These are phyloP conservation scores for Atherinosoma microstoma DNA, from an alignment of 2,797 vertebrate species.

Conservation along the genomic window DNA sequence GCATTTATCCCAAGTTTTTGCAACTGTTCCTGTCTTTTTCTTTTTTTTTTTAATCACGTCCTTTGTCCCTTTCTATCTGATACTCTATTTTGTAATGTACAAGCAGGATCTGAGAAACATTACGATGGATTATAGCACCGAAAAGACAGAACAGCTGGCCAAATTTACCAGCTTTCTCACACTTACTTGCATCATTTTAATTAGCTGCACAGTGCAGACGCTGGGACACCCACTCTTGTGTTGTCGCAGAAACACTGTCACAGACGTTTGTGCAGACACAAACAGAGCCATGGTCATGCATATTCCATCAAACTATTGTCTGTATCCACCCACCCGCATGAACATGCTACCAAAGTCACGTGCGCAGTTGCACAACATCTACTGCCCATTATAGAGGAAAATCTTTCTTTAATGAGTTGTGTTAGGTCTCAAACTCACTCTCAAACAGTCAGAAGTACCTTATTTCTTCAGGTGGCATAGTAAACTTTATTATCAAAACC, in stretches of 20 bases:
- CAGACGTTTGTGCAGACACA: conserved; percentile 9
- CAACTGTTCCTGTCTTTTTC: conserved; percentile 37
- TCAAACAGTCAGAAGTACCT: conserved; percentile 55
- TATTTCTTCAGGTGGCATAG: conserved; percentile 35
- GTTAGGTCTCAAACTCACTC: conserved; percentile 51
- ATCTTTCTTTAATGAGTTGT: conserved; percentile 56
- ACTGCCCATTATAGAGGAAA: conserved; percentile 38
- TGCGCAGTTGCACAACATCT: conserved; percentile 37
- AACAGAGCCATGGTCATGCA: conserved; percentile 28
- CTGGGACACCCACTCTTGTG: conserved; percentile 34
- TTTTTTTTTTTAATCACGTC: conserved; percentile 17
- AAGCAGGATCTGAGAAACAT: conserved; percentile 58
- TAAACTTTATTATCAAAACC: conserved; percentile 59
- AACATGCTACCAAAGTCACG: conserved; percentile 44
- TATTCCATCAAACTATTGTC: conserved; percentile 49
- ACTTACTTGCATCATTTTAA: conserved; percentile 68
- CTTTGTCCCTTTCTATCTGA: conserved; percentile 27
- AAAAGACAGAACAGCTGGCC: conserved; percentile 72
- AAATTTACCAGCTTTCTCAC: conserved; percentile 55
- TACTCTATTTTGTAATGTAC: conserved; percentile 32
- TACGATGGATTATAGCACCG: conserved; percentile 46
- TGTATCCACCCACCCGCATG: conserved; percentile 32
- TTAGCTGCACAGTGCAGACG: conserved; percentile 44
- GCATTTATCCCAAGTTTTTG: conserved; percentile 60
- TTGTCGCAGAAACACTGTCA: conserved; percentile 11